Percentiles rank a stretch among this genome's conserved stretches.
phyloP scores from a whole-genome alignment of 92 coral and sea anemone species.

The Parazoanthus atlanticus region DNA sequence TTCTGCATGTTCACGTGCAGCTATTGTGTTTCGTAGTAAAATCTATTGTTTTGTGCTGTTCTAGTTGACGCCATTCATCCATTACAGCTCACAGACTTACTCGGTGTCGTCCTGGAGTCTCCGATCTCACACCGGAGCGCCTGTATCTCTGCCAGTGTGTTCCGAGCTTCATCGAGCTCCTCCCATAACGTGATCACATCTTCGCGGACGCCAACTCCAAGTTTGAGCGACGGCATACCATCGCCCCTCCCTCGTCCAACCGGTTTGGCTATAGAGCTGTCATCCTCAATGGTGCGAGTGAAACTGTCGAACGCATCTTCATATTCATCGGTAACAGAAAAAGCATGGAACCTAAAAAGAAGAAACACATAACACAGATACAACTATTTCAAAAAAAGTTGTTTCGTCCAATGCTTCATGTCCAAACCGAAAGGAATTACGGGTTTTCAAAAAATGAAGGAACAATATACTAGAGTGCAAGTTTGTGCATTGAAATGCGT shows the following conservation, averaged over 20 bases:
- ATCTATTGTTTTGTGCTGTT: neutral
- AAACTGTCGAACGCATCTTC: constrained; percentile 76
- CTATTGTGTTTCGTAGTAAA: too few relatives aligned
- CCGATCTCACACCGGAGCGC: constrained; percentile 83
- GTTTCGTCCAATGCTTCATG: too few relatives aligned
- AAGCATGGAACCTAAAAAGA: constrained; percentile 90
- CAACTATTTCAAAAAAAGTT: too few relatives aligned
- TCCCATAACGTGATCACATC: constrained; percentile 94
- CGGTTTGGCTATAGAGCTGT: constrained; percentile 43
- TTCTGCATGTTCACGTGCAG: too few relatives aligned
- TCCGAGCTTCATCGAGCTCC: constrained; percentile 93
- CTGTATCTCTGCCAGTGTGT: constrained; percentile 92
- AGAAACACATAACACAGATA: neutral
- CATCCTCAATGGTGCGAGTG: constrained; percentile 60
- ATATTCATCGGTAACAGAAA: constrained; percentile 80
- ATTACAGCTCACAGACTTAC: constrained; percentile 44
- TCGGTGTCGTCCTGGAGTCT: constrained; percentile 77
- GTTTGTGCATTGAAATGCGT: too few relatives aligned
- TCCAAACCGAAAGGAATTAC: too few relatives aligned
- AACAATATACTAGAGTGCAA: too few relatives aligned
- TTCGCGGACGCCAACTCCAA: constrained; percentile 95
- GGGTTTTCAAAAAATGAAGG: too few relatives aligned
- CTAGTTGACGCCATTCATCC: neutral
- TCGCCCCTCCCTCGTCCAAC: constrained; percentile 86
- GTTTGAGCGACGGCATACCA: constrained; percentile 85